Base-by-base conservation (phyloP, 2,113 vertebrate species). In the Brienomyrus brachyistius region DNA sequence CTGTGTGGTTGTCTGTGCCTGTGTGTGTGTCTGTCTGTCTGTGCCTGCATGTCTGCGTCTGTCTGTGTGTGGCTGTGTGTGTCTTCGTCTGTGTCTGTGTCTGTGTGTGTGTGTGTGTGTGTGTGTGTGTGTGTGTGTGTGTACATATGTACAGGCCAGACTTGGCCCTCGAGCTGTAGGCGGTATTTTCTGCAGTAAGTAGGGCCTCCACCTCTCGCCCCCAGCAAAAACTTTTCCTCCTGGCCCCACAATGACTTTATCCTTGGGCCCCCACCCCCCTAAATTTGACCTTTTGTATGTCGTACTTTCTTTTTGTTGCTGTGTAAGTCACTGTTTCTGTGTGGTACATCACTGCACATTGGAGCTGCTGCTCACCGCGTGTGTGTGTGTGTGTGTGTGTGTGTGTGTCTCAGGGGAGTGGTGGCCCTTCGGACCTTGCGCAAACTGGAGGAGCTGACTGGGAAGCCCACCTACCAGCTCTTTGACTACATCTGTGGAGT, bases 401-500 rank as follows among this genome's bases (percentile, higher is more conserved):
- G 87, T 52, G 43, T 87, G 59, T 89, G 50, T 51, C 85, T 86
- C 93, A 99, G 98, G 93, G 98, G 98, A 92, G 94, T 99, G 92
- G 94, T 99, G 92, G 97, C 98, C 66, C 97, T 99, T 94, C 98
- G 99, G 93, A 97, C 97, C 23, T 94, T 99, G 51, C 95, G 96
- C 88, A 97, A 97, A 93, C 93, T 99, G 91, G 98, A 99, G 93
- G 95, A 97, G 89, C 93, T 99, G 91, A 98, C 98, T 86, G 98
- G 98, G 90, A 98, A 98, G 93, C 97, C 97, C 0, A 94, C 98
- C 93, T 96, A 98, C 95, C 96, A 98, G 91, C 97, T 99, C 70
- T 99, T 99, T 94, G 98, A 99, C 95, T 99, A 98, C 92, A 98
- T 99, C 90, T 99, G 98, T 95, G 98, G 98, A 35, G 98, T 99